Conservation (phyloP, 2,113 vertebrate genomes). For the Phodopus roborovskii region DNA sequence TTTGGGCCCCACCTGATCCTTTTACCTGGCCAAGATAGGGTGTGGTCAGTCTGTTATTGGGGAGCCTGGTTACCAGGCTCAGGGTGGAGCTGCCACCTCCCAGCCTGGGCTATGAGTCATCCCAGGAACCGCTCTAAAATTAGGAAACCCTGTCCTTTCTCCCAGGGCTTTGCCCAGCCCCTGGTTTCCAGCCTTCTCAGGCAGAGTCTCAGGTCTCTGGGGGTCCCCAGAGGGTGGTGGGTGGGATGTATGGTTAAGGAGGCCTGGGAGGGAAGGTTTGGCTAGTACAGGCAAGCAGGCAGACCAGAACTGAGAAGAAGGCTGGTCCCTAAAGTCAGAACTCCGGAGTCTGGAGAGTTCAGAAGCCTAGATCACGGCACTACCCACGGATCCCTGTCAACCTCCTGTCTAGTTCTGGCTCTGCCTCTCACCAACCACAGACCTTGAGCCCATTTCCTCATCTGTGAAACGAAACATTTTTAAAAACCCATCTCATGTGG, state of each 20-base stretch:
- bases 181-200: not conserved
- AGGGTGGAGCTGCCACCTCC: not conserved
- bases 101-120: constrained; percentile 50
- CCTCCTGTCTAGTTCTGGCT: too few relatives aligned
- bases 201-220: not conserved
- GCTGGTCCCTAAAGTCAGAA: not conserved
- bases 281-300: not conserved
- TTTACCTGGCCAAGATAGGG: not conserved
- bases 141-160: not conserved
- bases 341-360: not conserved
- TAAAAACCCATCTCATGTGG: not conserved
- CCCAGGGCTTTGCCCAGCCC: not conserved
- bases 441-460: not conserved
- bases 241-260: not conserved
- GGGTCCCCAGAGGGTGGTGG: not conserved
- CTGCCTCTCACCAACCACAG: not conserved
- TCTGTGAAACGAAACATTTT: not conserved
- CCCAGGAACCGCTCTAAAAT: not conserved
- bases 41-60: not conserved
- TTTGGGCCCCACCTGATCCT: not conserved
- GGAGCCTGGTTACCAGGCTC: not conserved
- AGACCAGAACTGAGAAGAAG: not conserved
- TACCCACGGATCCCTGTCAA: not conserved
- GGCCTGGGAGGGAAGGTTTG: not conserved
- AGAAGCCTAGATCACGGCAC: not conserved